Conservation (phyloP, 2,113 vertebrate species). For the Oncorhynchus gorbuscha region DNA sequence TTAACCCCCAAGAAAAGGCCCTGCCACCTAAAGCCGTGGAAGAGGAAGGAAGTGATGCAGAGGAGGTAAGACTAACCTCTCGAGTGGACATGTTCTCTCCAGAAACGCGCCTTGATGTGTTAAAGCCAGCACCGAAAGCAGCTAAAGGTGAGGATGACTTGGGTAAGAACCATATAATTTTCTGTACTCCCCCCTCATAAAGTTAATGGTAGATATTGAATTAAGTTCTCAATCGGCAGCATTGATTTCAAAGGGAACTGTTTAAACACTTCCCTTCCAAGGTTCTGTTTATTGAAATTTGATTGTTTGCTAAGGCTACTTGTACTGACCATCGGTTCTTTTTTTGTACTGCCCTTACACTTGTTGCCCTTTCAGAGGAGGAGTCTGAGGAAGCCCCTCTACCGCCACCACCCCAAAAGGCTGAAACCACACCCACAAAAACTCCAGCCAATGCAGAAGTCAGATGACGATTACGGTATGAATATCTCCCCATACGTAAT, state of each 20-base stretch:
- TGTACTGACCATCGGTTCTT: neutral
- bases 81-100: neutral
- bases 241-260: neutral
- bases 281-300: neutral
- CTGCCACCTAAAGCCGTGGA: conserved; percentile 87
- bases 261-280: neutral
- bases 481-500: neutral
- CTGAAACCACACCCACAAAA: conserved; percentile 46
- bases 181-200: neutral
- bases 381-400: conserved; percentile 65
- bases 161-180: conserved; percentile 45
- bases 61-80: conserved; percentile 64
- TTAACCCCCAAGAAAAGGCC: conserved; percentile 82
- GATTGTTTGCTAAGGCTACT: too few species aligned
- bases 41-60: conserved; percentile 77
- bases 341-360: neutral
- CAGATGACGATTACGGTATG: conserved; percentile 64
- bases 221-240: neutral
- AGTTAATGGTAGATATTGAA: neutral
- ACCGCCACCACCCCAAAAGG: conserved; percentile 49
- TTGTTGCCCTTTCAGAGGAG: conserved; percentile 18
- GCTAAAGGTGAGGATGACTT: conserved; percentile 71
- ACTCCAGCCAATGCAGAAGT: conserved; percentile 60
- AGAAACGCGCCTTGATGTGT: neutral
- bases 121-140: conserved; percentile 28